Percentiles rank a stretch among this genome's conserved stretches.
These are phyloP conservation scores for Macrobrachium rosenbergii DNA, from an alignment of 1,140 invertebrate species.

Conservation along the genomic window DNA sequence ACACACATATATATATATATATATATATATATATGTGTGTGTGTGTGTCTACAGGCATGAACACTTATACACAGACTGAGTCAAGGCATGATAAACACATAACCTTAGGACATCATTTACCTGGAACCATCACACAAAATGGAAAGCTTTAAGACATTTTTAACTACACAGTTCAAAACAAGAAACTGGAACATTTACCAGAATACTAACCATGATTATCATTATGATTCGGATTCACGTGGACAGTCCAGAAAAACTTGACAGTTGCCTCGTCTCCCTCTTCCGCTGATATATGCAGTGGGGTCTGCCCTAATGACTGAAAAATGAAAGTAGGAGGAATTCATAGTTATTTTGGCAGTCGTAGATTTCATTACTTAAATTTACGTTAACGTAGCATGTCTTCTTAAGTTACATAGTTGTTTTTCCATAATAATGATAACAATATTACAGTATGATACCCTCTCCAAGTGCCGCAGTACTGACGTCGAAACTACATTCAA, in stretches of 20 bases:
- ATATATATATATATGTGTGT: slow-evolving; percentile 20
- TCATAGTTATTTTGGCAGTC: background rate
- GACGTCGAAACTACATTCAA: no score
- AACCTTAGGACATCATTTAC: no score
- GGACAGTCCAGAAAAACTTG: slow-evolving; percentile 94
- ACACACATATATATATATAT: background rate
- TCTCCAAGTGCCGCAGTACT: no score
- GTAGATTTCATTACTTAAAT: no score
- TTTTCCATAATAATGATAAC: no score
- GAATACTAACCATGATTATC: slow-evolving; percentile 78
- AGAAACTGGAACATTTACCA: background rate
- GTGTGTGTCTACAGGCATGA: background rate
- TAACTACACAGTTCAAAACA: background rate
- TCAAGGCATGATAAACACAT: no score
- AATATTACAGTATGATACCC: no score
- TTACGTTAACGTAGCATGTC: no score
- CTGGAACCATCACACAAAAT: no score
- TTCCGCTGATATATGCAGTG: slow-evolving; percentile 93
- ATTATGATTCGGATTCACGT: slow-evolving; percentile 92
- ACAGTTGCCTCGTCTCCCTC: slow-evolving; percentile 94
- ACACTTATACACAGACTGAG: background rate
- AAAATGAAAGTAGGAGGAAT: background rate
- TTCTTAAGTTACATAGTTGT: no score
- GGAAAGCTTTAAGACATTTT: no score
- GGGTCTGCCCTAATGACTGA: slow-evolving; percentile 90